phyloP scores from a whole-genome alignment of 2,797 vertebrate species.

The Peromyscus nudipes region DNA sequence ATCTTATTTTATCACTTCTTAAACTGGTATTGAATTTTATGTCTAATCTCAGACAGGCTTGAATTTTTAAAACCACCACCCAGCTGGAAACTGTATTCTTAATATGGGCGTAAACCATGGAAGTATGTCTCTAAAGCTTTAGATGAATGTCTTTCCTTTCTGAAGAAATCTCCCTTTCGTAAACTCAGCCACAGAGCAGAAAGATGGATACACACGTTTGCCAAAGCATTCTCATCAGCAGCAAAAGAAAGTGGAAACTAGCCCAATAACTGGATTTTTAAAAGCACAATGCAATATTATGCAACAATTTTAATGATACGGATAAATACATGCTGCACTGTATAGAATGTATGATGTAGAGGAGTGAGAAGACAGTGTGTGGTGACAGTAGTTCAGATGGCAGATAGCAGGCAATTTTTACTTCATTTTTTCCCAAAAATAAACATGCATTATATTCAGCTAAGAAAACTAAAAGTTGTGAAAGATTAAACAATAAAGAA shows the following conservation, averaged over 20 bases:
- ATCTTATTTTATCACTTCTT: no score
- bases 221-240: constrained; percentile 4
- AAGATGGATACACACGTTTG: neutral
- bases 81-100: neutral
- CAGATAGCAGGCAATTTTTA: neutral
- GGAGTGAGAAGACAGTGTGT: neutral
- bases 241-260: constrained; percentile 23
- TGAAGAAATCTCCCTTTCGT: constrained; percentile 9
- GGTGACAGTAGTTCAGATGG: neutral
- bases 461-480: constrained; percentile 56
- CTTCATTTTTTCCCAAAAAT: neutral
- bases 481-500: constrained; percentile 51
- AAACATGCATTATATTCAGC: neutral
- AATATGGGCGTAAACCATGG: neutral
- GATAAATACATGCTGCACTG: neutral
- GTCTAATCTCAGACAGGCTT: no score
- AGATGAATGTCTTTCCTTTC: neutral
- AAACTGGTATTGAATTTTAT: no score
- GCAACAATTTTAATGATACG: constrained; percentile 32
- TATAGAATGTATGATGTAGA: neutral
- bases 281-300: neutral
- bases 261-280: neutral
- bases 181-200: constrained; percentile 24
- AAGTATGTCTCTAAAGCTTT: neutral
- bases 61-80: no score